phyloP scores from a whole-genome alignment of 1,140 invertebrate species.

The Papilio aristodemus region DNA sequence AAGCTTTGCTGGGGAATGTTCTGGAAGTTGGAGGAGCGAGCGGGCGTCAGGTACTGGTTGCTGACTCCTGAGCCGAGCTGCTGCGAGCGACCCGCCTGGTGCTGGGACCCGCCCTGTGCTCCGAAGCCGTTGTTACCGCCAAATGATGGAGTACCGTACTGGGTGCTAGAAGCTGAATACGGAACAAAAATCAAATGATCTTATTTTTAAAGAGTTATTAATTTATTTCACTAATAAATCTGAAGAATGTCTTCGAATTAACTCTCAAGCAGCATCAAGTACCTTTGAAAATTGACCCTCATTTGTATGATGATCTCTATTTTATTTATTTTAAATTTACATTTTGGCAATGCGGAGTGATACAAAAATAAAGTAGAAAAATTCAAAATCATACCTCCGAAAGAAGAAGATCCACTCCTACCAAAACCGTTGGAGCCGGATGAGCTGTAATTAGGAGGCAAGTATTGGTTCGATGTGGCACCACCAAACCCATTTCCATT shows the following conservation, averaged over 20 bases:
- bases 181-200: too few species aligned
- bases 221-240: too few species aligned
- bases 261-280: too few species aligned
- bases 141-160: conserved; percentile 40
- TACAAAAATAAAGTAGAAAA: too few species aligned
- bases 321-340: too few species aligned
- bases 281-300: too few species aligned
- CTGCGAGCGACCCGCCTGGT: conserved; percentile 1
- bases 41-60: conserved; percentile 66
- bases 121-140: conserved; percentile 14
- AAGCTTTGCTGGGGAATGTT: conserved; percentile 65
- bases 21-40: conserved; percentile 46
- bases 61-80: conserved; percentile 44
- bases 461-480: conserved; percentile 64
- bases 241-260: too few species aligned
- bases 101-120: neutral
- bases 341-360: too few species aligned
- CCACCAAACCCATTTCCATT: conserved; percentile 44
- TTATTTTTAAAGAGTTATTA: too few species aligned
- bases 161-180: conserved; percentile 37
- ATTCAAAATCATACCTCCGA: conserved; percentile 37
- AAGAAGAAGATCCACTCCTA: conserved; percentile 40
- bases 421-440: conserved; percentile 45
- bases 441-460: conserved; percentile 61
- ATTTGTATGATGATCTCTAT: too few species aligned